Conservation (phyloP, 37 sponge, comb jelly and placozoan genomes). For the Chondrilla cf. caribensis region DNA sequence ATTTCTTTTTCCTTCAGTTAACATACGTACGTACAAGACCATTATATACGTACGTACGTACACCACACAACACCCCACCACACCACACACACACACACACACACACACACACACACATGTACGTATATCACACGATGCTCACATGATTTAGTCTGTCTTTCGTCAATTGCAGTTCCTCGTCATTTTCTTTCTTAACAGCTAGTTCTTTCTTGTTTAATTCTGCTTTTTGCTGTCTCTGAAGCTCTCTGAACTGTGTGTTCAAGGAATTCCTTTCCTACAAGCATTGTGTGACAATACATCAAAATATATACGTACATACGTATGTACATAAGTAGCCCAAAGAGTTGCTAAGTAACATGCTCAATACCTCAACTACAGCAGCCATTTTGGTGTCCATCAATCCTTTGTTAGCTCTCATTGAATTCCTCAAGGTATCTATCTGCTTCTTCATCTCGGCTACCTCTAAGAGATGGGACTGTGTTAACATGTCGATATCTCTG, state of each 20-base stretch:
- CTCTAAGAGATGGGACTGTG: background rate
- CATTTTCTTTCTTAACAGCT: too few species aligned
- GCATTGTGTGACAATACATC: background rate
- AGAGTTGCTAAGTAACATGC: too few species aligned
- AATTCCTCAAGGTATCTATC: background rate
- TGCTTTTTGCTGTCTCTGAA: too few species aligned
- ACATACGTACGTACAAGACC: background rate
- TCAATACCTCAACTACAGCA: background rate
- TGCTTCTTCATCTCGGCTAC: background rate
- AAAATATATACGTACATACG: background rate
- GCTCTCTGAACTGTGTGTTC: too few species aligned
- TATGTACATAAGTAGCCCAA: background rate
- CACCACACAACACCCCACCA: background rate
- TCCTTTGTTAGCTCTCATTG: background rate
- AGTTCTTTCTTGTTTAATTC: too few species aligned
- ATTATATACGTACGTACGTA: background rate
- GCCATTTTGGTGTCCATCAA: background rate
- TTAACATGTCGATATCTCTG: background rate
- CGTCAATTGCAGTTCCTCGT: too few species aligned
- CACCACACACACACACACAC: too few species aligned
- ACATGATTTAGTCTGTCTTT: too few species aligned
- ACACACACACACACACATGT: too few species aligned
- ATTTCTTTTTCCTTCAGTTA: background rate
- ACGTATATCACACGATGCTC: too few species aligned
- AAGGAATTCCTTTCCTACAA: background rate